Evolutionary conservation across 2,113 vertebrate genomes (phyloP), one percentile per base, ranked within the genome.

Genomic region (Ophiodon elongatus): DNA sequence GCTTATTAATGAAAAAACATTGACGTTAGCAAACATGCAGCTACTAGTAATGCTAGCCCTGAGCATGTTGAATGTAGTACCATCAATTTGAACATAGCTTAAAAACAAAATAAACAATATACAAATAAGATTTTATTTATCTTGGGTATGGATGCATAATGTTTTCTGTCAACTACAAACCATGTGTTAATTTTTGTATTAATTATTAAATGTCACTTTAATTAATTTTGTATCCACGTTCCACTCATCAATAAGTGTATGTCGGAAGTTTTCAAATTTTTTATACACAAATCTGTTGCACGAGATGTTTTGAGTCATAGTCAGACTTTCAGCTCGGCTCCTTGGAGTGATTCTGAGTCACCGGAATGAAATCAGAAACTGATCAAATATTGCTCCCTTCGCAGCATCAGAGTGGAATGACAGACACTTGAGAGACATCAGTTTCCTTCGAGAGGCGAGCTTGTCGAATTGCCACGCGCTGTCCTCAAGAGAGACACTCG

Each of bases 361-460:
- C n/a, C 75, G 60, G 62, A 67, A 43, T 13, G 59, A 83, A 72
- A 1, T 35, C 13, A 66, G 45, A 74, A 56, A 19, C 14, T 39
- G 57, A 80, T 85, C 71, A 70, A 62, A 62, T 68, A 31, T 35
- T 8, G 8, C 25, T 52, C 8, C 60, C 15, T 2, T 47, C 21
- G 0, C 2, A 4, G 23, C 17, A 11, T 67, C 1, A 25, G 41
- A n/a, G 13, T 31, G 68, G 54, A 60, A 25, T 15, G 74, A 78
- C 39, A 37, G n/a, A 73, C 68, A 67, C 74, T 31, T 39, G 29
- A 72, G 59, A 65, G 23, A 64, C 45, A 70, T 79, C 66, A 33
- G 31, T 41, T 76, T 64, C 43, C 76, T 79, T 27, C 1, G 15
- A 27, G 52, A 84, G 69, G n/a, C 69, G 62, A 50, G 33, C 69